Conservation (phyloP, 1,140 invertebrate species). For the Polypedilum vanderplanki region DNA sequence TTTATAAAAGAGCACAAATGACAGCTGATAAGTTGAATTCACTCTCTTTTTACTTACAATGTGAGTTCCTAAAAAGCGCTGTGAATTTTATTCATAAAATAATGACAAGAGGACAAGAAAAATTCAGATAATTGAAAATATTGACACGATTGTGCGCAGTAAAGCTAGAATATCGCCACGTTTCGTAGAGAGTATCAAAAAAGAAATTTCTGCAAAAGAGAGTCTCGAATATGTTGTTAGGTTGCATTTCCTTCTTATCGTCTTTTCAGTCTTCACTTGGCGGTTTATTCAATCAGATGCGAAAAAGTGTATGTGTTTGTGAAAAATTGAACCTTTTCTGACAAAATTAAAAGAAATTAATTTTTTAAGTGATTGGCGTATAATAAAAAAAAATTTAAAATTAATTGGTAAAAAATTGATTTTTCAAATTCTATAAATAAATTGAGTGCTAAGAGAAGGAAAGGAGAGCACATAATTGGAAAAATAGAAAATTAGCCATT, state of each 20-base stretch:
- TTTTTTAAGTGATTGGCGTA: no score
- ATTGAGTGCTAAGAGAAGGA: neutral
- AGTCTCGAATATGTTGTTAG: neutral
- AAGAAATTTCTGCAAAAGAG: slow-evolving; percentile 11
- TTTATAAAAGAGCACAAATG: neutral
- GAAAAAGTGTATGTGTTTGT: neutral
- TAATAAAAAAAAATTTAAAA: slow-evolving; percentile 21
- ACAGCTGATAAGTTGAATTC: neutral
- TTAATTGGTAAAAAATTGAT: neutral
- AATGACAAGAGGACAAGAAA: neutral
- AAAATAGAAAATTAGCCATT: no score
- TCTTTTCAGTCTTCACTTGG: slow-evolving; percentile 20
- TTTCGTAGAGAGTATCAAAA: neutral
- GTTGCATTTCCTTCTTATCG: slow-evolving; percentile 28
- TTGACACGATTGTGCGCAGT: neutral
- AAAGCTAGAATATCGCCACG: neutral
- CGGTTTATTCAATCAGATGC: slow-evolving; percentile 10
- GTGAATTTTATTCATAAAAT: neutral
- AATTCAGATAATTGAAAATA: neutral
- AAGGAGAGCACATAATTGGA: no score
- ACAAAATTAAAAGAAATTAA: neutral
- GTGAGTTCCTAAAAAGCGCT: neutral
- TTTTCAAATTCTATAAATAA: neutral
- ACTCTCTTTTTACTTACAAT: neutral
- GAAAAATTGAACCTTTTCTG: neutral